These are phyloP conservation scores for Chrysaora quinquecirrha DNA, from an alignment of 30 jellyfish, hydroid and myxozoan genomes.

Conservation along the genomic window DNA sequence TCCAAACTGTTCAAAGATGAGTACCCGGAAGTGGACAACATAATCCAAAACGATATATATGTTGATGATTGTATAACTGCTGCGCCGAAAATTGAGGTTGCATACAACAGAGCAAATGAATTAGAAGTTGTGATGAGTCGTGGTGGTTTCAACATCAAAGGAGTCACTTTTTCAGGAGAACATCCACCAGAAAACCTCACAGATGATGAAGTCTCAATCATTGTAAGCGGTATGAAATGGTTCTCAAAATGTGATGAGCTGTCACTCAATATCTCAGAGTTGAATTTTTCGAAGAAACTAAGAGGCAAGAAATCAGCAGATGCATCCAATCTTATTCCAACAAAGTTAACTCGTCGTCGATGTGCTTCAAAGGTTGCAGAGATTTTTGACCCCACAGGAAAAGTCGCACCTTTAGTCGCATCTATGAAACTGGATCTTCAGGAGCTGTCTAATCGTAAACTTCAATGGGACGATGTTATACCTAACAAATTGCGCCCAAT, in stretches of 20 bases:
- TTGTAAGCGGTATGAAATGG: slow-evolving; percentile 1
- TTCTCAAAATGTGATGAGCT: background rate
- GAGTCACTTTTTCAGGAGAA: background rate
- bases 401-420: background rate
- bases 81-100: slow-evolving; percentile 1
- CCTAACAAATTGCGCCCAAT: background rate
- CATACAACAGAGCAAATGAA: slow-evolving; percentile 19
- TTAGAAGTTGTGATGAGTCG: slow-evolving; percentile 6
- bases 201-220: background rate
- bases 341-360: background rate
- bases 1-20: slow-evolving; percentile 1
- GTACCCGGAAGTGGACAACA: slow-evolving; percentile 31
- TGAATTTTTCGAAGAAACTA: background rate
- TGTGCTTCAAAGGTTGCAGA: slow-evolving; percentile 11
- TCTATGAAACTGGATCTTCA: background rate
- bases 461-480: background rate
- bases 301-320: background rate
- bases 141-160: slow-evolving; percentile 19
- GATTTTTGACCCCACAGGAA: background rate
- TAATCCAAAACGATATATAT: slow-evolving; percentile 3
- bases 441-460: background rate
- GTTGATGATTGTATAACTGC: slow-evolving; percentile 42
- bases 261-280: background rate
- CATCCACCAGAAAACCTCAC: background rate
- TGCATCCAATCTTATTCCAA: background rate